phyloP scores from a whole-genome alignment of 2,797 vertebrate genomes.

The Zenarchopterus dispar region DNA sequence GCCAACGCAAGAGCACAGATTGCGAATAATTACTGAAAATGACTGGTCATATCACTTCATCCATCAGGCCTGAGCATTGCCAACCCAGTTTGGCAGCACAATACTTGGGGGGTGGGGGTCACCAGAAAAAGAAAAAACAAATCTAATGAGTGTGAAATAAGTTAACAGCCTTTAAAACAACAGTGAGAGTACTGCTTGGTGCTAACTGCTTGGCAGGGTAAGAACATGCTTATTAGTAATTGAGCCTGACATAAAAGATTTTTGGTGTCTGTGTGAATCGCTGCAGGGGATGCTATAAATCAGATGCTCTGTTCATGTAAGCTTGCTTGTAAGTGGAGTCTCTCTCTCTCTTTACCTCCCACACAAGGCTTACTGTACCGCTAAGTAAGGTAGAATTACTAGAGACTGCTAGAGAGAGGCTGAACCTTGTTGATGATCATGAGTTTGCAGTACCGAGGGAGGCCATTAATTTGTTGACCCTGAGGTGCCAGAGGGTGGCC shows the following conservation, averaged over 20 bases:
- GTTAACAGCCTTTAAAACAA: slow-evolving; percentile 15
- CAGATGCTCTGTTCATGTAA: slow-evolving; percentile 1
- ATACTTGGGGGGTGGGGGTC: slow-evolving; percentile 30
- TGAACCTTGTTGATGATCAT: slow-evolving; percentile 26
- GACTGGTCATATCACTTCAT: slow-evolving; percentile 77
- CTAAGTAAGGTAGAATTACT: slow-evolving; percentile 16
- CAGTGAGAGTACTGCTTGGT: background rate
- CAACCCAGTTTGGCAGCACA: slow-evolving; percentile 57
- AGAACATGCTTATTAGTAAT: slow-evolving; percentile 13
- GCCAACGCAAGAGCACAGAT: slow-evolving; percentile 69
- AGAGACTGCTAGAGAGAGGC: slow-evolving; percentile 46
- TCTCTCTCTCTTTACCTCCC: slow-evolving; percentile 24
- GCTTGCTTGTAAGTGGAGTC: slow-evolving; percentile 1
- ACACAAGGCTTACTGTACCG: slow-evolving; percentile 23
- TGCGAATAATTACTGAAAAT: slow-evolving; percentile 83
- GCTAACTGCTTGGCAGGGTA: no score
- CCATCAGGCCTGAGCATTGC: slow-evolving; percentile 73
- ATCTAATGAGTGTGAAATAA: slow-evolving; percentile 35
- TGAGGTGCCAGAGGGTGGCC: slow-evolving; percentile 40
- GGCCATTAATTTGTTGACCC: slow-evolving; percentile 66
- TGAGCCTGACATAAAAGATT: slow-evolving; percentile 9
- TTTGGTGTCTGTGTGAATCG: slow-evolving; percentile 14
- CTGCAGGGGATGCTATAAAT: no score
- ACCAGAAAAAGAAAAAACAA: slow-evolving; percentile 37
- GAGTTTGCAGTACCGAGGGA: slow-evolving; percentile 51